Evolutionary conservation across 2,797 vertebrate species (phyloP), one percentile per base, ranked within the genome.

Genomic region (Echiichthys vipera): DNA sequence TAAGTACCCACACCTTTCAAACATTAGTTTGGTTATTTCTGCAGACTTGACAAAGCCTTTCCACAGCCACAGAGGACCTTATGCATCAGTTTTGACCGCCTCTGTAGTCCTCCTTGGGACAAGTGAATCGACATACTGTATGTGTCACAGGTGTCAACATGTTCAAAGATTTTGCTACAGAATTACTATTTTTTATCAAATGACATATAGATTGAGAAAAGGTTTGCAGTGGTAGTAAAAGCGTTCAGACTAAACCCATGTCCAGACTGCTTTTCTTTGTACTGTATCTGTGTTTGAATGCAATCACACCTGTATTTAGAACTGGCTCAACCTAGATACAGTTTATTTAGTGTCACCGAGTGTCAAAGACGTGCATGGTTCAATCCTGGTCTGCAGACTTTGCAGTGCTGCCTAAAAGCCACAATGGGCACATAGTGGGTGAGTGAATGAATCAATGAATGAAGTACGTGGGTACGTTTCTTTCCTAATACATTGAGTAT

Each of bases 391-490:
- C 18, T 6, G 11, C 7, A 17, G 17, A 37, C 5, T 54, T 51
- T 30, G 11, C 20, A 7, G 15, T 46, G 58, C 29, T 9, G 34
- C 34, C 32, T 5, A 11, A 40, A 25, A 22, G 42, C 30, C 45
- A 72, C 53, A 57, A 37, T 73, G 57, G 29, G 14, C 47, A 27
- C 29, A 32, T 11, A 29, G 30, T 51, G 49, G 22, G 3, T 22
- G n/a, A 68, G 46, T 20, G 39, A 58, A 51, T 61, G 34, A 82
- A 68, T 72, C 27, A 66, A 12, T 65, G 54, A 59, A 76, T 57
- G 24, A 66, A 29, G 56, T 22, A 11, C 25, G 45, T 70, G 66
- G 37, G 70, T 18, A 51, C 59, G 53, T 63, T 71, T 66, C 49
- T 65, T 46, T 65, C 65, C 47, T 53, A 40, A 68, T 55, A 39